A percentile compares a stretch with the other conserved stretches of the same genome.
Conservation (phyloP, 2,113 vertebrate genomes). For the Crotalus helleri region DNA sequence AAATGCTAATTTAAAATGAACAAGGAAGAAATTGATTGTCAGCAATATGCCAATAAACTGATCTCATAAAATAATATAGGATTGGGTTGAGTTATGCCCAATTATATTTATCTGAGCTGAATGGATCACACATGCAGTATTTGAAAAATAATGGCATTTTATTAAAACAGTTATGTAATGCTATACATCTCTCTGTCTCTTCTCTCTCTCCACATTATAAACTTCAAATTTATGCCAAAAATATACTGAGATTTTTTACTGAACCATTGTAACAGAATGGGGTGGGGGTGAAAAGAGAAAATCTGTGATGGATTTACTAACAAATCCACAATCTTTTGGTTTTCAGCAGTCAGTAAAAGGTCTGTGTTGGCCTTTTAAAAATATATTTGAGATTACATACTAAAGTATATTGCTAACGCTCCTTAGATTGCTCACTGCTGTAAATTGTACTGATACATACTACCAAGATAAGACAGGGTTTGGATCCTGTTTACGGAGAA, state of each 20-base stretch:
- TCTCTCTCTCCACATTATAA: background rate
- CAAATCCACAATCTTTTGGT: background rate
- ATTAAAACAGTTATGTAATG: constrained; percentile 28
- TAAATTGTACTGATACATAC: background rate
- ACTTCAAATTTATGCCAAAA: background rate
- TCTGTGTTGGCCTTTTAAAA: background rate
- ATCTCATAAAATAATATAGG: background rate
- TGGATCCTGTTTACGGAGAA: background rate
- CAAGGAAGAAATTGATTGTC: constrained; percentile 31
- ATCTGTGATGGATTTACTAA: background rate
- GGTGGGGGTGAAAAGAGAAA: background rate
- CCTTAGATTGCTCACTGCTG: background rate
- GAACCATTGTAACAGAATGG: background rate
- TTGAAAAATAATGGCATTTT: constrained; percentile 7
- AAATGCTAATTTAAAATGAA: background rate
- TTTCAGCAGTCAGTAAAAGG: background rate
- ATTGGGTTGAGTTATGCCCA: constrained; percentile 1
- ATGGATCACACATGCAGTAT: constrained; percentile 24
- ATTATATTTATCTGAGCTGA: constrained; percentile 36
- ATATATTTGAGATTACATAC: background rate
- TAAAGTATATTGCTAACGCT: background rate
- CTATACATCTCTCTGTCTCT: background rate
- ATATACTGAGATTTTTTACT: background rate
- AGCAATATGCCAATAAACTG: constrained; percentile 18
- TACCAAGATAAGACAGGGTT: background rate